Percentiles rank a stretch among this genome's conserved stretches.
Conservation (phyloP, 2,888 invertebrate genomes). For the Cynaeus angustus region DNA sequence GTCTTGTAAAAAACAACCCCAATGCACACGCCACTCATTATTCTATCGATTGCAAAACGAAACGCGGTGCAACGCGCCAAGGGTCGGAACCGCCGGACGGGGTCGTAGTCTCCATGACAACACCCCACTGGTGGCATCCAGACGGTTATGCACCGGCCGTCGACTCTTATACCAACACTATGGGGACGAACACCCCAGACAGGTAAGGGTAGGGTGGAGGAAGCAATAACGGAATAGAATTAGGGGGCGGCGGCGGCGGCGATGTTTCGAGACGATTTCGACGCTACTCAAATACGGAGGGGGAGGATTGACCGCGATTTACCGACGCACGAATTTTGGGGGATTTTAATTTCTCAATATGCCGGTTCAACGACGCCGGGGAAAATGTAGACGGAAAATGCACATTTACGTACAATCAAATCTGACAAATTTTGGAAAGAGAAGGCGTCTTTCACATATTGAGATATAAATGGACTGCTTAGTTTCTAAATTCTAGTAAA, state of each 20-base stretch:
- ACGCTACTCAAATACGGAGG: neutral
- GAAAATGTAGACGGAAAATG: too few species aligned
- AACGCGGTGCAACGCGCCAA: constrained; percentile 49
- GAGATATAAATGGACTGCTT: too few species aligned
- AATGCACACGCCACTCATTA: constrained; percentile 30
- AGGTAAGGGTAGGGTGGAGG: constrained; percentile 55
- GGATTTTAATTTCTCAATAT: neutral
- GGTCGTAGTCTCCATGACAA: constrained; percentile 70
- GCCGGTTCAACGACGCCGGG: too few species aligned
- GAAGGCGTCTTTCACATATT: too few species aligned
- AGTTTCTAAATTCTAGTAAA: too few species aligned
- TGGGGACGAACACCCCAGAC: constrained; percentile 59
- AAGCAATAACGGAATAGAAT: constrained; percentile 36
- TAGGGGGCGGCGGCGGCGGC: constrained; percentile 27
- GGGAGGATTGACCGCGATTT: neutral
- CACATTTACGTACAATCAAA: too few species aligned
- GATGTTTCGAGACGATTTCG: constrained; percentile 1
- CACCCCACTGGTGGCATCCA: constrained; percentile 69
- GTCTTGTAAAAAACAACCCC: constrained; percentile 45
- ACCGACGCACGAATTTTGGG: neutral
- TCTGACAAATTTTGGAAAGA: too few species aligned
- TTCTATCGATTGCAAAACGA: constrained; percentile 51
- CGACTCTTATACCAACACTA: constrained; percentile 52
- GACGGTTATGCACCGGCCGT: constrained; percentile 64
- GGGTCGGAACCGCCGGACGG: constrained; percentile 52